Evolutionary conservation across 1,140 invertebrate genomes (phyloP), one percentile per base, ranked within the genome.

Genomic region (Cydia amplana): DNA sequence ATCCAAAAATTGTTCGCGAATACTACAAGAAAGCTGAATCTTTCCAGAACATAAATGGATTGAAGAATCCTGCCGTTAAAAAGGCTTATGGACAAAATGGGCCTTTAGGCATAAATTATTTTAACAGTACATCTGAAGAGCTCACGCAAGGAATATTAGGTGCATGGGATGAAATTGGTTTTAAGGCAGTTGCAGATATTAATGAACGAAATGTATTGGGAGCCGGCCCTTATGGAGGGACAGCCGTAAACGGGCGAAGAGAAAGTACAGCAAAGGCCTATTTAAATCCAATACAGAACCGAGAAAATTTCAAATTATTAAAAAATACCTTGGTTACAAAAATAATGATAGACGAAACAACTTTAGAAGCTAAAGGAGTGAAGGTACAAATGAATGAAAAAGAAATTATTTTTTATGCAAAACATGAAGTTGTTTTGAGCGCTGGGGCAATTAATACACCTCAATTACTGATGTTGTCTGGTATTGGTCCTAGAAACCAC

Each of bases 271-370:
- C 83, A 1, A 94, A 93, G 83, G 94, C 94, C 1, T 97, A 95
- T 85, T 80, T 97, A 4, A 81, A 80, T 46, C 73, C 82, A 2
- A 85, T 90, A 10, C 93, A 94, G n/a, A 77, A 94, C 16, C 93
- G 95, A 63, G 82, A 89, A 51, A 97, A 97, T 90, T 85, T 97
- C 0, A 94, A 94, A 75, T 91, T 97, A 1, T 85, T 96, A 5
- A 95, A 94, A 75, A 93, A 94, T 32, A 88, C 94, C 0, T 87
- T 88, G 46, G 95, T 94, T 0, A 94, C 93, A 0, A 93, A 91
- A 75, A 67, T 91, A 55, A 78, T 91, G 16, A 81, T 92, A 73
- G 74, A 87, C 60, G 60, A 79, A 18, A 78, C 79, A 36, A 80
- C 74, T 25, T 82, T 84, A 73, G 65, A 20, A 74, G 87, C 85